Conservation (phyloP, 2,113 vertebrate genomes). For the Apaloderma vittatum region DNA sequence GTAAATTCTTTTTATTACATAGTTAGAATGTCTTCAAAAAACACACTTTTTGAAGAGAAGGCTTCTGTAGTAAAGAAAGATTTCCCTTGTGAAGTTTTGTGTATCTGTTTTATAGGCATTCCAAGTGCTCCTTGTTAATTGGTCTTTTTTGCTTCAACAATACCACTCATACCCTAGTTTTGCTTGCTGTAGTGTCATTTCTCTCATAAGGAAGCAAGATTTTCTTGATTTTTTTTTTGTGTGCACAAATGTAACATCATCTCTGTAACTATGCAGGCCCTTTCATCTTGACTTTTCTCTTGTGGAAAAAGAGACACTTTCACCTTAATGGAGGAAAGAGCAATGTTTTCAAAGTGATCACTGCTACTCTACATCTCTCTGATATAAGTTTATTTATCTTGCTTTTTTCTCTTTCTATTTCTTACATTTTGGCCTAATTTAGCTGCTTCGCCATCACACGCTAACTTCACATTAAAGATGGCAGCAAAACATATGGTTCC, state of each 20-base stretch:
- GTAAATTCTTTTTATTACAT: not conserved
- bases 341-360: not conserved
- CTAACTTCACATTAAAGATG: not conserved
- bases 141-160: not conserved
- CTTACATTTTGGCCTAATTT: not conserved
- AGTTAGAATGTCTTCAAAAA: not conserved
- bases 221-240: not conserved
- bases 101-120: not conserved
- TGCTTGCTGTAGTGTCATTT: not conserved
- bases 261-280: not conserved
- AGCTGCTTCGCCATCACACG: not conserved
- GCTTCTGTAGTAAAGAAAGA: not conserved
- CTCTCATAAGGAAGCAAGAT: not conserved
- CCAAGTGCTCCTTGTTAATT: not conserved
- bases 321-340: not conserved
- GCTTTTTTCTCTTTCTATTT: not conserved
- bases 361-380: not conserved
- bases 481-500: not conserved
- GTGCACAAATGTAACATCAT: not conserved
- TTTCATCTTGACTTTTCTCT: not conserved
- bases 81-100: too few relatives aligned
- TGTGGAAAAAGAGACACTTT: not conserved
- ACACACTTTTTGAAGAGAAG: not conserved
- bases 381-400: not conserved
- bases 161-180: not conserved